phyloP scores from a whole-genome alignment of 2,797 vertebrate species.

The Acridotheres tristis region DNA sequence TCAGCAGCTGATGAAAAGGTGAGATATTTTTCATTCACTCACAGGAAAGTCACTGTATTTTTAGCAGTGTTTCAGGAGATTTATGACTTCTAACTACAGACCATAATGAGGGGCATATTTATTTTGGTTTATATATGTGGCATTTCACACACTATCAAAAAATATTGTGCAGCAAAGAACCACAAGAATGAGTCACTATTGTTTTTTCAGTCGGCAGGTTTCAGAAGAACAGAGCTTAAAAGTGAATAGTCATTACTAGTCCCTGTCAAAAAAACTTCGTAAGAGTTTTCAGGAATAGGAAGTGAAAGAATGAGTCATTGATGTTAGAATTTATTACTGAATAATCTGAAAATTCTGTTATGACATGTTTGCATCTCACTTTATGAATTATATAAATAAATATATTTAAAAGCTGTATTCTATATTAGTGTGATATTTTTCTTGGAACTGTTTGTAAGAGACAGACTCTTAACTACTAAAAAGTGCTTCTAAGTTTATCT shows the following conservation, averaged over 20 bases:
- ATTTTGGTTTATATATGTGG: background rate
- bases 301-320: background rate
- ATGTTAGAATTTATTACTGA: background rate
- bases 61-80: background rate
- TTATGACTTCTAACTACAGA: background rate
- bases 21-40: background rate
- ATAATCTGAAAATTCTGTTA: background rate
- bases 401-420: background rate
- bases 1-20: background rate
- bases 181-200: background rate
- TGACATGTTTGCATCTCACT: background rate
- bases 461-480: background rate
- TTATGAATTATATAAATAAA: background rate
- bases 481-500: background rate
- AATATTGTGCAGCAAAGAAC: background rate
- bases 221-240: background rate
- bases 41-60: background rate
- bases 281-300: background rate
- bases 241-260: background rate
- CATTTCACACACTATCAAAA: background rate
- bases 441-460: background rate
- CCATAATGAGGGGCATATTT: background rate
- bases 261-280: background rate
- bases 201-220: background rate
- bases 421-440: background rate